A percentile compares a stretch with the other conserved stretches of the same genome.
Evolutionary conservation across 2,797 vertebrate species (phyloP).

Genomic region (Channallabes apus): DNA sequence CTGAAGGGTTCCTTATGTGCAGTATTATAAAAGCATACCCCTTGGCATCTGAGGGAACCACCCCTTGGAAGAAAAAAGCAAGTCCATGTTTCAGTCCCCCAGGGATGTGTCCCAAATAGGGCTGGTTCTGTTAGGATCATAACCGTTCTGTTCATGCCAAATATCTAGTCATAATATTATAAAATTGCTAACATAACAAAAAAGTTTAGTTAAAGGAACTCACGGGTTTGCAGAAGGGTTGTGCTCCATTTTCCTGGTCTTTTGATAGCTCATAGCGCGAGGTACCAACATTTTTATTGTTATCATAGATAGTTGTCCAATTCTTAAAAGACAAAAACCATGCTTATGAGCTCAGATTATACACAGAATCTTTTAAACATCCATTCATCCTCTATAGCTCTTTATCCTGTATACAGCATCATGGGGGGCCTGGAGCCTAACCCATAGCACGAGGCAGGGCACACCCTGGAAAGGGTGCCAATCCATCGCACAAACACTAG

Average conservation of each 20-base stretch:
- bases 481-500: too few species aligned
- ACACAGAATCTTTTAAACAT: neutral
- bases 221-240: slow-evolving; percentile 10
- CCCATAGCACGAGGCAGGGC: too few species aligned
- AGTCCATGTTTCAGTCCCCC: neutral
- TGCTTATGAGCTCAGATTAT: neutral
- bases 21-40: slow-evolving; percentile 9
- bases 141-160: neutral
- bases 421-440: too few species aligned
- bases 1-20: neutral
- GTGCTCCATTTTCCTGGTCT: neutral
- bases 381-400: too few species aligned
- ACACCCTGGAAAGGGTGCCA: too few species aligned
- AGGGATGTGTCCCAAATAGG: neutral
- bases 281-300: neutral
- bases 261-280: neutral
- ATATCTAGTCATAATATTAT: neutral
- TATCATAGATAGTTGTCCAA: slow-evolving; percentile 13
- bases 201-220: neutral
- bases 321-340: neutral
- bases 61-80: slow-evolving; percentile 33
- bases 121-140: neutral
- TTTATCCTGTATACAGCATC: too few species aligned
- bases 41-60: neutral
- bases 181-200: neutral